A percentile compares a stretch with the other conserved stretches of the same genome.
Evolutionary conservation across 2,888 invertebrate species (phyloP).

Genomic region (Syritta pipiens): DNA sequence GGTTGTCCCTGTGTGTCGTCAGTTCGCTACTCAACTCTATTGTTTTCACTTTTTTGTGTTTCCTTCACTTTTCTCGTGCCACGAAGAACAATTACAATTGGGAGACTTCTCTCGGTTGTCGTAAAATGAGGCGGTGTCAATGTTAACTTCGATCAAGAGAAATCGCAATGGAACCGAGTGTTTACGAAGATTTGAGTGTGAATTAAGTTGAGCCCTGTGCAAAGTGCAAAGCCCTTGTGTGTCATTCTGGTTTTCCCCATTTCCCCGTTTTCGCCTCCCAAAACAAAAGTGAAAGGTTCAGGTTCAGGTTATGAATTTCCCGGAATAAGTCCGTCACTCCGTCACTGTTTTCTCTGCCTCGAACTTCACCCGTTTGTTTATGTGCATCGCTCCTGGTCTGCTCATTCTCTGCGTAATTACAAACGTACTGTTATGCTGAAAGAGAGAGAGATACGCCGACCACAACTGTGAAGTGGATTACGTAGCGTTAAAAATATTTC

Average conservation of each 20-base stretch:
- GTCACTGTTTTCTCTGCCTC: too few relatives aligned
- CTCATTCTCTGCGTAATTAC: slow-evolving; percentile 23
- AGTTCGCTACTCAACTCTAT: slow-evolving; percentile 67
- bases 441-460: slow-evolving; percentile 2
- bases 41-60: slow-evolving; percentile 61
- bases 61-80: slow-evolving; percentile 5
- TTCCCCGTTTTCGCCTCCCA: too few relatives aligned
- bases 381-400: not conserved
- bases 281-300: slow-evolving; percentile 63
- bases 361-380: slow-evolving; percentile 5
- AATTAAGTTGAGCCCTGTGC: slow-evolving; percentile 10
- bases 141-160: slow-evolving; percentile 2
- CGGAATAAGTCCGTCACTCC: too few relatives aligned
- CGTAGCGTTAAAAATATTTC: slow-evolving; percentile 59
- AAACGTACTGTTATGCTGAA: slow-evolving; percentile 46
- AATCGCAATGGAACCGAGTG: slow-evolving; percentile 15
- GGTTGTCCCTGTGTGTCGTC: not conserved
- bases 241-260: slow-evolving; percentile 2
- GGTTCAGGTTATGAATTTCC: slow-evolving; percentile 60
- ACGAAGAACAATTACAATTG: slow-evolving; percentile 24
- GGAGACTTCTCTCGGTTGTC: not conserved
- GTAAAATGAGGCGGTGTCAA: not conserved
- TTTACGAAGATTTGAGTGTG: not conserved
- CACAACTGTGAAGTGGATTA: slow-evolving; percentile 50
- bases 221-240: slow-evolving; percentile 55